Evolutionary conservation across 1,140 invertebrate genomes (phyloP), one percentile per base, ranked within the genome.

Genomic region (Aporrectodea caliginosa): DNA sequence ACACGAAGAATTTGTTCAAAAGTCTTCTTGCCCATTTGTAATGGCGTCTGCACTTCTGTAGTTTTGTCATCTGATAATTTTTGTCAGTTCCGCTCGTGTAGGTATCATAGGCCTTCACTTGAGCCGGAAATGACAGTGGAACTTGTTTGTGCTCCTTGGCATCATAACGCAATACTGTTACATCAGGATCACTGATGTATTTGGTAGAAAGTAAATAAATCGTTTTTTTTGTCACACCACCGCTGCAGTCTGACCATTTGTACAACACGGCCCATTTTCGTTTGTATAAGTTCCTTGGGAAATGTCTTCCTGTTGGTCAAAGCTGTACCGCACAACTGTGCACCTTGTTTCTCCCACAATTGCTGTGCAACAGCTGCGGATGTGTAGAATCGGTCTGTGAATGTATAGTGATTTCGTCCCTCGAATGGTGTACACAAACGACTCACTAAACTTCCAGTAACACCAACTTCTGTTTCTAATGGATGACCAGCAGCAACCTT

Each of bases 41-140:
- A 71, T 77, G 69, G 16, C 33, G 79, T 43, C 75, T 14, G 71
- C 2, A 80, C 32, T 78, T 68, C 79, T 78, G 35, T 75, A 70
- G 34, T 73, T 68, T 43, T 74, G 75, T 73, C 69, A 82, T 69
- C 70, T 82, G 81, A 35, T 81, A 77, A 35, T 74, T 78, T 34
- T 81, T 74, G 35, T 82, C 81, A 27, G 78, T 78, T 14, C 81
- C 80, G 31, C 76, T 74, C 81, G 79, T 82, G 74, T 79, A 35
- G 16, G 29, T 1, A 27, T 77, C 74, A 35, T 79, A 77, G 35
- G 69, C 69, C 29, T 70, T 72, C 6, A 82, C 81, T 16, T 69
- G 58, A 6, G 1, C 69, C 14, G 81, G 81, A 34, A 22, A n/a
- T 29, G 75, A n/a, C n/a, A n/a, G n/a, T n/a, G n/a, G n/a, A n/a